Conservation (phyloP, 2,888 invertebrate genomes). For the Dermolepida albohirtum region DNA sequence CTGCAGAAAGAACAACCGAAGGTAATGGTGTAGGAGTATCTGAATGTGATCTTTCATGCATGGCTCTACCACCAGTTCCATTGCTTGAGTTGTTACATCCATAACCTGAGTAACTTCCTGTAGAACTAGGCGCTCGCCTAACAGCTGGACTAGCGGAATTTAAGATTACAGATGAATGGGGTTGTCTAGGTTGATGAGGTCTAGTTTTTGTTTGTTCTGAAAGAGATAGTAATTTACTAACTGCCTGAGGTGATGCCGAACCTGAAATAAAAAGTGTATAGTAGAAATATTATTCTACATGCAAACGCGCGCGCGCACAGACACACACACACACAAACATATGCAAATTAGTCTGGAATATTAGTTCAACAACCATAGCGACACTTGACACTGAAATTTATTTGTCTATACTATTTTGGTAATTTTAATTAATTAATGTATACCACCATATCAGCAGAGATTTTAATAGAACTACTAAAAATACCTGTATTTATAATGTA, state of each 20-base stretch:
- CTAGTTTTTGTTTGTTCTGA: slow-evolving; percentile 90
- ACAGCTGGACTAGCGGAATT: slow-evolving; percentile 73
- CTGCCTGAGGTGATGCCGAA: slow-evolving; percentile 96
- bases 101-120: slow-evolving; percentile 69
- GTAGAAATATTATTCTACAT: neutral
- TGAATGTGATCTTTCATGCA: slow-evolving; percentile 91
- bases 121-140: slow-evolving; percentile 67
- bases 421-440: too few species aligned
- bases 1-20: slow-evolving; percentile 90
- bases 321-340: too few species aligned
- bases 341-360: too few species aligned
- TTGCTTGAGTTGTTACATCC: slow-evolving; percentile 64
- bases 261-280: slow-evolving; percentile 65
- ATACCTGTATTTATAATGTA: too few species aligned
- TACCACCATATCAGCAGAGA: too few species aligned
- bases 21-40: slow-evolving; percentile 88
- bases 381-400: too few species aligned
- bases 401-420: too few species aligned
- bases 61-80: slow-evolving; percentile 69
- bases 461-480: too few species aligned
- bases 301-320: neutral
- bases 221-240: slow-evolving; percentile 92
- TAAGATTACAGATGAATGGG: slow-evolving; percentile 67
- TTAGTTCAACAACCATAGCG: too few species aligned
- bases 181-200: slow-evolving; percentile 85